Base-by-base conservation (phyloP, 23 tunicate genomes). In the Trididemnum nubilum region DNA sequence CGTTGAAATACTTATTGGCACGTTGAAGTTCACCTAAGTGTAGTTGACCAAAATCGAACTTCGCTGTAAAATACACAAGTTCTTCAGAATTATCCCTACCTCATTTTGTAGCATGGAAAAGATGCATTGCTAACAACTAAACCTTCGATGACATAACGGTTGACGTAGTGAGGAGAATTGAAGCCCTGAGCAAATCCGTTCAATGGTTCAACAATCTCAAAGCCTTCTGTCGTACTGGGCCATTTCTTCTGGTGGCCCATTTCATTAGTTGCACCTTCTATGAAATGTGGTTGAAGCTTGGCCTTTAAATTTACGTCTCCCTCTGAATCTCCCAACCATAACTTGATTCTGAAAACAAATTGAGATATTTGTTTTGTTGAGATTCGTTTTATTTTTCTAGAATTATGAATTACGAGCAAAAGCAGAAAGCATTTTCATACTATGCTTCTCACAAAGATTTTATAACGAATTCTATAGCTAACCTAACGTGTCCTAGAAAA, bases 81-180 rank as follows among this genome's bases (percentile, higher is more conserved):
- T n/a, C n/a, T n/a, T n/a, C n/a, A n/a, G n/a, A n/a, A n/a, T n/a
- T n/a, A n/a, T n/a, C n/a, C n/a, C n/a, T n/a, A n/a, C n/a, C n/a
- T n/a, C n/a, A n/a, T n/a, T n/a, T n/a, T n/a, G n/a, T n/a, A n/a
- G n/a, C n/a, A n/a, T n/a, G n/a, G n/a, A n/a, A n/a, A n/a, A n/a
- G n/a, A n/a, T n/a, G n/a, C n/a, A n/a, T n/a, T n/a, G n/a, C 52
- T n/a, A 2, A 52, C 30, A 2, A 52, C 67, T 12, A 51, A 28
- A 19, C 81, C 81, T 2, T 77, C 35, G 3, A 77, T 2, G 2
- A 77, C 39, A 32, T 77, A 77, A n/a, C 28, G 81, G 31, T 77
- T 77, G 38, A 77, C 81, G 30, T 51, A 77, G 33, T 57, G 51
- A 3, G 81, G 81, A 12, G 65, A 21, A 37, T 3, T 2, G 31